Percentiles rank a stretch among this genome's conserved stretches.
Conservation (phyloP, 2,797 vertebrate genomes). For the Pangasius krempfi region DNA sequence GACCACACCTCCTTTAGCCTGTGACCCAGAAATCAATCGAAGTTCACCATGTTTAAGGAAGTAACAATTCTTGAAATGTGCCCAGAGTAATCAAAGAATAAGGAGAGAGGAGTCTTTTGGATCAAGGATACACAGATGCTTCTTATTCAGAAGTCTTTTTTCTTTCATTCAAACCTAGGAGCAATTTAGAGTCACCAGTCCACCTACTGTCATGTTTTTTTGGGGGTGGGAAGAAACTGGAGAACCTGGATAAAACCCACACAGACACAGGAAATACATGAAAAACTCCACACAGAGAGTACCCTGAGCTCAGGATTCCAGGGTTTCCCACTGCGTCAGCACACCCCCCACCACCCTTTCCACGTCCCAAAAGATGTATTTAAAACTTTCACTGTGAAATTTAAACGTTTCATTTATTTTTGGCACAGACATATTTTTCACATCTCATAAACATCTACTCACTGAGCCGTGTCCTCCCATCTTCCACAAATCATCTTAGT, state of each 20-base stretch:
- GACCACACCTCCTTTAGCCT: not conserved
- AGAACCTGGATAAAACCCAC: not conserved
- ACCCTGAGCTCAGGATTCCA: not conserved
- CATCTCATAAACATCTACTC: constrained; percentile 32
- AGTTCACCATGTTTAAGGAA: not conserved
- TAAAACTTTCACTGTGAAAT: not conserved
- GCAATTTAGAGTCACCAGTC: not conserved
- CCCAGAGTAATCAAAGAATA: not conserved
- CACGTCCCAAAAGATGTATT: not conserved
- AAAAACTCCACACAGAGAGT: not conserved
- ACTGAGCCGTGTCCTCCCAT: constrained; percentile 11
- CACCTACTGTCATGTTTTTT: not conserved
- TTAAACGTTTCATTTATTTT: not conserved
- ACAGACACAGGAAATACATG: not conserved
- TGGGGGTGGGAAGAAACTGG: not conserved
- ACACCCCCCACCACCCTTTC: not conserved
- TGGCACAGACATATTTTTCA: not conserved
- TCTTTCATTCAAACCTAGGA: not conserved
- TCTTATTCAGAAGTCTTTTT: not conserved
- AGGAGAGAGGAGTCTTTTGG: not conserved
- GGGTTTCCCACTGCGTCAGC: not conserved
- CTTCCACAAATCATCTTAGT: not conserved
- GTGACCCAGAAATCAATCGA: not conserved
- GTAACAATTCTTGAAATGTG: not conserved
- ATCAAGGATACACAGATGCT: not conserved